Conservation (phyloP, 2,113 vertebrate species). For the Diphyllodes magnificus region DNA sequence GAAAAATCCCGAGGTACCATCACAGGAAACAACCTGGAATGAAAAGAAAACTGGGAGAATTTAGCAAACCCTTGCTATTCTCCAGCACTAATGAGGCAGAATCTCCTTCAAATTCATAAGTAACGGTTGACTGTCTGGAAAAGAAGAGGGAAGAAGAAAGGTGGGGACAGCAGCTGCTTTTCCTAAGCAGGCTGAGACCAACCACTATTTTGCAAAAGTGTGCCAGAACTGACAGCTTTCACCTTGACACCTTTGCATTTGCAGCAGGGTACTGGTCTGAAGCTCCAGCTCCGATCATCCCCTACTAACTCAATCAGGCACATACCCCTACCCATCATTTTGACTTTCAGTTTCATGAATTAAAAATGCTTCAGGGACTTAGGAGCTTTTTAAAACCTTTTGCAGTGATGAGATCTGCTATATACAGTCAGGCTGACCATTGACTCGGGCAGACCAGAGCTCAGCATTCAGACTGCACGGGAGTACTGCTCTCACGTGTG, state of each 20-base stretch:
- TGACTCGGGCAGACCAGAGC: fast-evolving
- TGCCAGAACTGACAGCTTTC: background rate
- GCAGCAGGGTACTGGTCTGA: background rate
- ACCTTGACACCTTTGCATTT: background rate
- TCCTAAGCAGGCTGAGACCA: background rate
- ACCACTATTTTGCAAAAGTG: background rate
- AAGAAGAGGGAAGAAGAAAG: background rate
- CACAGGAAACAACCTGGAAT: background rate
- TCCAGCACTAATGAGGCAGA: background rate
- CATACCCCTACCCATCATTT: too few species aligned
- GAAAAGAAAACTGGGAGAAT: background rate
- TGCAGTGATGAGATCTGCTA: background rate
- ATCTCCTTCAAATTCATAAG: background rate
- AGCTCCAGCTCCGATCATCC: background rate
- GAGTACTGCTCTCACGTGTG: fast-evolving
- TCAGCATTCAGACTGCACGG: fast-evolving
- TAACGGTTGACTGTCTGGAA: background rate
- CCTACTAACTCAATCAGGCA: background rate
- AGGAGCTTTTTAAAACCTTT: background rate
- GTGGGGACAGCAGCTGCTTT: background rate
- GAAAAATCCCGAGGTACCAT: background rate
- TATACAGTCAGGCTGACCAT: background rate
- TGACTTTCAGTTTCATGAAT: background rate
- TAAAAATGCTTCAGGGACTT: background rate
- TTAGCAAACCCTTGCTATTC: background rate